Base-by-base conservation (phyloP, 2,113 vertebrate species). In the Felis catus region DNA sequence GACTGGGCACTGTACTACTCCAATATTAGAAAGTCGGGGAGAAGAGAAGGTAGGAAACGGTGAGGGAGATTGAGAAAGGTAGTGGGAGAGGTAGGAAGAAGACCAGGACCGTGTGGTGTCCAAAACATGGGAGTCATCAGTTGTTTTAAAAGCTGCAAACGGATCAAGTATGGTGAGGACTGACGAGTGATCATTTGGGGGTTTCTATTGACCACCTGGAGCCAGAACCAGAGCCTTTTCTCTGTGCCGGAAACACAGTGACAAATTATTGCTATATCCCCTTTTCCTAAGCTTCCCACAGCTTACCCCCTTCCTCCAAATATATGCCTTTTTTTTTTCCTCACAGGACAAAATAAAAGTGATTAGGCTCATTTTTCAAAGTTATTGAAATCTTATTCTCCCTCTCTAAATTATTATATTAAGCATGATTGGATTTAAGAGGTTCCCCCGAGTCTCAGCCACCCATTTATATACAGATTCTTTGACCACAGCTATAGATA, bases 341-440 rank as follows among this genome's bases (percentile, higher is more conserved):
- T 63, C 8, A 61, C 3, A 29, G 8, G 55, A 18, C 89, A 91
- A 86, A 80, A 41, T 80, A 58, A 31, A 94, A 94, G 11, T 65
- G 3, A 92, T 71, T 45, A 53, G 25, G 36, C 23, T 81, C 23
- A 23, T 84, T 82, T 95, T 89, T 83, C 74, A 93, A 70, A 80
- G 55, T 93, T 68, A 63, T 55, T 5, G 25, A 33, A n/a, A 83
- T 65, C 16, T 68, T 61, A 39, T 3, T 84, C 21, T 86, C 18
- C 7, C 2, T 93, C 27, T 55, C 27, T 80, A 14, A 94, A 86
- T 51, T n/a, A 29, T 16, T 31, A 53, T 70, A 36, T 71, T 78
- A 87, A 78, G 11, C 13, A 78, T 76, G 39, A 51, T 66, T 88
- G 9, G 3, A 55, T 61, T 70, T 90, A 74, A 73, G 71, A 95